Evolutionary conservation across 2,113 vertebrate genomes (phyloP).

Genomic region (Oreotragus oreotragus): DNA sequence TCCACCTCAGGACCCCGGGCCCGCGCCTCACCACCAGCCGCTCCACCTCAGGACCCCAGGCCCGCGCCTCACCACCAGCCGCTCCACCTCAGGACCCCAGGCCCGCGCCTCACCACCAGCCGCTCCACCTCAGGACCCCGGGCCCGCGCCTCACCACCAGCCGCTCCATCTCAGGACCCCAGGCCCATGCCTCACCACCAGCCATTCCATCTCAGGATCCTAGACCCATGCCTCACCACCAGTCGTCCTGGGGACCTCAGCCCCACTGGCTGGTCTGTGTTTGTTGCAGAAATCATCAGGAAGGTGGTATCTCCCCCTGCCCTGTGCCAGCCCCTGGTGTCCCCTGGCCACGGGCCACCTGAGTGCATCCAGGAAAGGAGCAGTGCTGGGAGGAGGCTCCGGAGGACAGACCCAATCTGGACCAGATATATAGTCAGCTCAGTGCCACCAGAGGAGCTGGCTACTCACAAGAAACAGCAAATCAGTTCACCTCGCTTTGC

Average conservation of each 20-base stretch:
- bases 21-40: not conserved
- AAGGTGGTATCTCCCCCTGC: constrained; percentile 91
- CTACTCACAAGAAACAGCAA: not conserved
- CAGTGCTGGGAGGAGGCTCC: constrained; percentile 93
- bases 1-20: too few species aligned
- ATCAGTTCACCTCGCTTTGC: not conserved
- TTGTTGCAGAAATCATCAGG: constrained; percentile 88
- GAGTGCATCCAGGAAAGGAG: constrained; percentile 93
- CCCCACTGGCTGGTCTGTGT: not conserved
- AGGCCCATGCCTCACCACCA: not conserved
- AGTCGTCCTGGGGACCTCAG: not conserved
- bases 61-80: not conserved
- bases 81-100: too few species aligned
- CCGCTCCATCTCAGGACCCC: too few species aligned
- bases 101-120: not conserved
- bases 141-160: not conserved
- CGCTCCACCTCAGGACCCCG: too few species aligned
- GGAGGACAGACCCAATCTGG: constrained; percentile 86
- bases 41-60: too few species aligned
- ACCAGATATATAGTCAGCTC: constrained; percentile 92
- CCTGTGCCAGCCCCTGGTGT: constrained; percentile 86
- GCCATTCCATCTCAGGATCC: not conserved
- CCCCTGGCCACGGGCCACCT: constrained; percentile 88
- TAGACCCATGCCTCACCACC: not conserved
- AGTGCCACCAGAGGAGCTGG: not conserved